These are phyloP conservation scores for Holotrichia oblita DNA, from an alignment of 1,140 invertebrate species.

Conservation along the genomic window DNA sequence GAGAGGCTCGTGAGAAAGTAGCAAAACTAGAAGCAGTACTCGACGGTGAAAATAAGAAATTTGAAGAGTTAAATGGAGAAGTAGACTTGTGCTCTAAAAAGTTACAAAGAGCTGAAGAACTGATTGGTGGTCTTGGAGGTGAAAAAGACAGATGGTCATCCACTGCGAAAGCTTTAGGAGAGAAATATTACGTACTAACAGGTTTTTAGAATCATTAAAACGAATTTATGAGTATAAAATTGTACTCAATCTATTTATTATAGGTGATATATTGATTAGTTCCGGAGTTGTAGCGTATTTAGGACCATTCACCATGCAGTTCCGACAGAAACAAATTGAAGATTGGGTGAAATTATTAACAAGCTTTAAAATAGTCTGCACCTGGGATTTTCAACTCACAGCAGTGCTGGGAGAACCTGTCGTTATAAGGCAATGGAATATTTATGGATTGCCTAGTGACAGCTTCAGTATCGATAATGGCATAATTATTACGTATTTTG, in stretches of 20 bases:
- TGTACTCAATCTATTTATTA: slow-evolving; percentile 48
- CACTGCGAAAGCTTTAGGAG: slow-evolving; percentile 78
- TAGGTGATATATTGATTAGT: slow-evolving; percentile 86
- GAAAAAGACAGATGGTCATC: slow-evolving; percentile 85
- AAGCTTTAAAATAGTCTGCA: slow-evolving; percentile 77
- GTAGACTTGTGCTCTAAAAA: slow-evolving; percentile 90
- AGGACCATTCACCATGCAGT: slow-evolving; percentile 87
- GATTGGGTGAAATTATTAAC: slow-evolving; percentile 78
- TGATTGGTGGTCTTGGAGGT: slow-evolving; percentile 87
- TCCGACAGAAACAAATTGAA: slow-evolving; percentile 74
- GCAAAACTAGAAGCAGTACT: slow-evolving; percentile 75
- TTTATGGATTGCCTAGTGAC: slow-evolving; percentile 87
- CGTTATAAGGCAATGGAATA: slow-evolving; percentile 90
- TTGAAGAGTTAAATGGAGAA: slow-evolving; percentile 78
- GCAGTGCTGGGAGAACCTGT: slow-evolving; percentile 86
- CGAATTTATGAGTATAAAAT: background rate
- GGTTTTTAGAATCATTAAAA: slow-evolving; percentile 51
- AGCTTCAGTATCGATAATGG: slow-evolving; percentile 92
- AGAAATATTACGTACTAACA: slow-evolving; percentile 71
- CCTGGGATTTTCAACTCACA: slow-evolving; percentile 75
- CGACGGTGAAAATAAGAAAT: slow-evolving; percentile 66
- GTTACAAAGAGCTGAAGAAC: slow-evolving; percentile 90
- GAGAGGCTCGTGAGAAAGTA: slow-evolving; percentile 72
- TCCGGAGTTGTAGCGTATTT: slow-evolving; percentile 91
- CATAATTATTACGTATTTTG: slow-evolving; percentile 81